phyloP scores from a whole-genome alignment of 2,113 vertebrate species.

The Miniopterus natalensis region DNA sequence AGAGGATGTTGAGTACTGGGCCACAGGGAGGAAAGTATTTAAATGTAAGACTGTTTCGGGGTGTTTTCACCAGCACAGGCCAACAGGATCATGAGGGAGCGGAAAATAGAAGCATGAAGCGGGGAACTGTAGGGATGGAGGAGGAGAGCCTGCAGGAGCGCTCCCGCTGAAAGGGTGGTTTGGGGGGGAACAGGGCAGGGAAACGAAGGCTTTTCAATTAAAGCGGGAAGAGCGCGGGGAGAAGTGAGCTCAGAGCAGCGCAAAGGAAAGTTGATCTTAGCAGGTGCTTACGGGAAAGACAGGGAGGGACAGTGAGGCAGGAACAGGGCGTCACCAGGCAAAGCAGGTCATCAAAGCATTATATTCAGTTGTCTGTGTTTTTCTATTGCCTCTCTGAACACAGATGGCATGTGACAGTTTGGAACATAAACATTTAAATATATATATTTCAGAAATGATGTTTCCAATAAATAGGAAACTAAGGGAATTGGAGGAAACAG shows the following conservation, averaged over 20 bases:
- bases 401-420: not conserved
- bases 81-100: not conserved
- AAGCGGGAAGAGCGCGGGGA: not conserved
- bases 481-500: not conserved
- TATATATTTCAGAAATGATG: not conserved
- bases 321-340: not conserved
- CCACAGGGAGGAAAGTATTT: not conserved
- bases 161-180: not conserved
- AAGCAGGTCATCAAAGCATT: not conserved
- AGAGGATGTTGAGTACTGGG: not conserved
- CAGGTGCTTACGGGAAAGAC: not conserved
- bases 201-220: not conserved
- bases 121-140: not conserved
- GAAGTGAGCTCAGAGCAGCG: not conserved
- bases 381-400: not conserved
- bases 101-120: not conserved
- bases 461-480: not conserved
- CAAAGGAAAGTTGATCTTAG: not conserved
- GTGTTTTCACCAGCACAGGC: not conserved
- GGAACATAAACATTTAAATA: not conserved
- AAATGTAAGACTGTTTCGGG: not conserved
- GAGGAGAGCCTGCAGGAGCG: not conserved
- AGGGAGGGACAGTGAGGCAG: not conserved
- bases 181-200: not conserved
- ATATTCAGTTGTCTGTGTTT: not conserved